Conservation (phyloP, 1,140 invertebrate genomes). For the Propsilocerus akamusi region DNA sequence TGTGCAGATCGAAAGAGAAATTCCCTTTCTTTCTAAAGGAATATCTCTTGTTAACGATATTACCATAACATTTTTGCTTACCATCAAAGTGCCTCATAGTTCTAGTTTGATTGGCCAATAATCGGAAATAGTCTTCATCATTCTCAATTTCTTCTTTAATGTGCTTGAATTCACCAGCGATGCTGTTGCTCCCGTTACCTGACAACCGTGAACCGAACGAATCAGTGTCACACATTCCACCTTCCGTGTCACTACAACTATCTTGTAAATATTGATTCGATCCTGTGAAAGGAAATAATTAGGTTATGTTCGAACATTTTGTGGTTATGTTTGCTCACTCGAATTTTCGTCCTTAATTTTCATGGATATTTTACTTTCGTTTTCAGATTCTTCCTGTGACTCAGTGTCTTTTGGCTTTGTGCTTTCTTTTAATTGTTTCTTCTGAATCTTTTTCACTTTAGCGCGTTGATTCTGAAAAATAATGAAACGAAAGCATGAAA, state of each 20-base stretch:
- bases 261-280: constrained; percentile 18
- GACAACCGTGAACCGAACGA: not conserved
- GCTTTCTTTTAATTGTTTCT: constrained; percentile 29
- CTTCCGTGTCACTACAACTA: constrained; percentile 29
- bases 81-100: not conserved
- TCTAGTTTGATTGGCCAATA: constrained; percentile 10
- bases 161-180: not conserved
- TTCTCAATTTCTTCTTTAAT: constrained; percentile 16
- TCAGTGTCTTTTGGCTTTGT: constrained; percentile 26
- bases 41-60: no score
- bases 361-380: constrained; percentile 16
- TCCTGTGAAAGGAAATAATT: not conserved
- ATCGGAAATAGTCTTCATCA: constrained; percentile 18
- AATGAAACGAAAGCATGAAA: no score
- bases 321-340: constrained; percentile 26
- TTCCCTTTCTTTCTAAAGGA: no score
- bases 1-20: no score
- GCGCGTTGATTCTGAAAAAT: constrained; percentile 66
- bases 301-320: not conserved
- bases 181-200: not conserved
- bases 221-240: constrained; percentile 11
- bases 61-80: no score
- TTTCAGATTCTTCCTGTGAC: constrained; percentile 26
- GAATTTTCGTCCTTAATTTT: constrained; percentile 37
- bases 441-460: constrained; percentile 51